These are phyloP conservation scores for Macropus fuliginosus DNA, from an alignment of 2,797 vertebrate genomes.

Conservation along the genomic window DNA sequence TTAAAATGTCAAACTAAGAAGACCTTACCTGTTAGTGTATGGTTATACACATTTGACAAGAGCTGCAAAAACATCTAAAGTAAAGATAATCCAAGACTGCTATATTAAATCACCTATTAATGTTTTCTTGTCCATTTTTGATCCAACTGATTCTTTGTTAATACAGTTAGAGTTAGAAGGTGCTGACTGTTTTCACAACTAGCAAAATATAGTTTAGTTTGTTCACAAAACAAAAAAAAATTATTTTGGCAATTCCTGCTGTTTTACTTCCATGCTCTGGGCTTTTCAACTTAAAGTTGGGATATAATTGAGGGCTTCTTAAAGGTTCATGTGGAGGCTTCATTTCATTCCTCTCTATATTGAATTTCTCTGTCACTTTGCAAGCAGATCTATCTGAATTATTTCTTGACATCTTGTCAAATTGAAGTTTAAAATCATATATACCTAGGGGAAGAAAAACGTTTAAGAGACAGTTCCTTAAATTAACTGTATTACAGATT, in stretches of 20 bases:
- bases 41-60: not conserved
- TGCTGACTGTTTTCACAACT: slow-evolving; percentile 35
- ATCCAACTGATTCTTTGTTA: slow-evolving; percentile 41
- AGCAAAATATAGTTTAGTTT: slow-evolving; percentile 65
- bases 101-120: slow-evolving; percentile 69
- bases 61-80: not conserved
- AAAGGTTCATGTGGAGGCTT: slow-evolving; percentile 65
- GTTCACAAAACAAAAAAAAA: slow-evolving; percentile 73
- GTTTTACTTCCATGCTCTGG: slow-evolving; percentile 63
- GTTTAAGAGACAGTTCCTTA: slow-evolving; percentile 51
- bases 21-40: not conserved
- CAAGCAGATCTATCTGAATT: slow-evolving; percentile 32
- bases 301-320: slow-evolving; percentile 63
- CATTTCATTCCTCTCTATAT: slow-evolving; percentile 59
- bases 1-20: not conserved
- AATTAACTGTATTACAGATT: not conserved
- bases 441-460: slow-evolving; percentile 68
- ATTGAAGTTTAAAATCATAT: slow-evolving; percentile 49
- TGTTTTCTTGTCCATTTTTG: slow-evolving; percentile 52
- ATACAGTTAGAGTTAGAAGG: slow-evolving; percentile 19
- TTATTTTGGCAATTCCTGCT: slow-evolving; percentile 44
- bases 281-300: slow-evolving; percentile 72
- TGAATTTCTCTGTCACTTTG: slow-evolving; percentile 71
- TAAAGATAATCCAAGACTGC: not conserved
- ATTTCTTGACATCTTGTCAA: slow-evolving; percentile 63